These are phyloP conservation scores for Montipora capricornis DNA, from an alignment of 64 coral and sea anemone genomes.

Conservation along the genomic window DNA sequence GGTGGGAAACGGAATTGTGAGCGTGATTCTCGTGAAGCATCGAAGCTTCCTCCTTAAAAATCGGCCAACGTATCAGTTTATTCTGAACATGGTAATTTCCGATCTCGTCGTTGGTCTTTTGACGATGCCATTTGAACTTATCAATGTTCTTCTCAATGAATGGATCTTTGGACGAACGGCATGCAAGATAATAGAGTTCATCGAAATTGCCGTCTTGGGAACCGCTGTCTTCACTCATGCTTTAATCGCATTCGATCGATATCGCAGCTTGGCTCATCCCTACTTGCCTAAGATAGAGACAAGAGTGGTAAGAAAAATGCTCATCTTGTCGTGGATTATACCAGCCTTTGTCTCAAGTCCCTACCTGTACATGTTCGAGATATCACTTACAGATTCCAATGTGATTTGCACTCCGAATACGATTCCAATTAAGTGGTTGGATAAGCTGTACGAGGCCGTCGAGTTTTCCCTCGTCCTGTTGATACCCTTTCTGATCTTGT, in stretches of 20 bases:
- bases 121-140: constrained; percentile 57
- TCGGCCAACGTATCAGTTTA: constrained; percentile 44
- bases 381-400: neutral
- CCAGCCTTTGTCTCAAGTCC: constrained; percentile 46
- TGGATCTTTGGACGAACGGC: constrained; percentile 43
- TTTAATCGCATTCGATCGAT: constrained; percentile 65
- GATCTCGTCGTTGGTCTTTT: constrained; percentile 46
- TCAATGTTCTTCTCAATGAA: neutral
- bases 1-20: constrained; percentile 24
- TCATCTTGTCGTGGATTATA: constrained; percentile 39
- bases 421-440: constrained; percentile 60
- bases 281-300: constrained; percentile 30
- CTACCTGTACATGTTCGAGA: constrained; percentile 18
- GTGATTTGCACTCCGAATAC: constrained; percentile 15
- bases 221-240: constrained; percentile 37
- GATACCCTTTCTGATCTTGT: constrained; percentile 34
- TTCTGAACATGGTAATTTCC: constrained; percentile 60
- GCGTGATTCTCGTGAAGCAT: neutral
- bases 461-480: constrained; percentile 40
- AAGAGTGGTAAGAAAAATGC: constrained; percentile 12
- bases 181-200: constrained; percentile 65
- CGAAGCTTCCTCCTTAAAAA: constrained; percentile 12
- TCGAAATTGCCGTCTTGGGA: constrained; percentile 50
- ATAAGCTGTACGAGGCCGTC: constrained; percentile 63
- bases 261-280: constrained; percentile 18